phyloP scores from a whole-genome alignment of 2,888 invertebrate species.

The Bedellia somnulentella region DNA sequence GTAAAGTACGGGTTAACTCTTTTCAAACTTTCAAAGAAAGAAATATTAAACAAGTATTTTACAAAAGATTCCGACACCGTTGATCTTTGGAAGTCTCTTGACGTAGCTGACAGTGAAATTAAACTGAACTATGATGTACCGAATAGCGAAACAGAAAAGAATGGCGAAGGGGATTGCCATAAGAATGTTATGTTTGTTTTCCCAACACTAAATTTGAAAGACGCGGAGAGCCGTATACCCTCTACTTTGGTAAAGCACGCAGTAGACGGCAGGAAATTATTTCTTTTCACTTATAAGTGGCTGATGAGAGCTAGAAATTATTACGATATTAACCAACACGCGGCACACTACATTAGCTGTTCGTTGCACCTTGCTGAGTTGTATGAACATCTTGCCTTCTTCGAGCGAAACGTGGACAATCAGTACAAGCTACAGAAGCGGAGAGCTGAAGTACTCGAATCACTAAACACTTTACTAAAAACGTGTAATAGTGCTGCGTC shows the following conservation, averaged over 20 bases:
- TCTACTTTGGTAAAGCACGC: conserved; percentile 22
- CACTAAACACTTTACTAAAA: conserved; percentile 54
- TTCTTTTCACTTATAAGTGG: conserved; percentile 62
- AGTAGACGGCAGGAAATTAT: conserved; percentile 54
- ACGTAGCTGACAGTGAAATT: conserved; percentile 19
- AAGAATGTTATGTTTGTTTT: conserved; percentile 28
- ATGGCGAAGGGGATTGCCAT: conserved; percentile 27
- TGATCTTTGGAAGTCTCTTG: conserved; percentile 40
- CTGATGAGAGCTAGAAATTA: conserved; percentile 59
- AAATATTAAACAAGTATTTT: conserved; percentile 39
- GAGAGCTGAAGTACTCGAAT: conserved; percentile 61
- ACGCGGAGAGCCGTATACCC: conserved; percentile 34
- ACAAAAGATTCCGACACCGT: conserved; percentile 23
- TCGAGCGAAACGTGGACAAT: conserved; percentile 68
- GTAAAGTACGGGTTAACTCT: conserved; percentile 62
- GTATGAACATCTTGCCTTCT: conserved; percentile 70
- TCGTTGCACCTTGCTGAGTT: conserved; percentile 65
- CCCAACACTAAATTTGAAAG: conserved; percentile 32
- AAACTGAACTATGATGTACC: conserved; percentile 21
- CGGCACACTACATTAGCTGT: conserved; percentile 61
- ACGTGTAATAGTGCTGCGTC: conserved; percentile 50
- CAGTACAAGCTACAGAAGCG: conserved; percentile 62
- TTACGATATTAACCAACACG: conserved; percentile 60
- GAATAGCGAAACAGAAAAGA: conserved; percentile 30
- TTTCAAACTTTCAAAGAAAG: conserved; percentile 58